Evolutionary conservation across 2,113 vertebrate genomes (phyloP).

Genomic region (Cnemophilus loriae): DNA sequence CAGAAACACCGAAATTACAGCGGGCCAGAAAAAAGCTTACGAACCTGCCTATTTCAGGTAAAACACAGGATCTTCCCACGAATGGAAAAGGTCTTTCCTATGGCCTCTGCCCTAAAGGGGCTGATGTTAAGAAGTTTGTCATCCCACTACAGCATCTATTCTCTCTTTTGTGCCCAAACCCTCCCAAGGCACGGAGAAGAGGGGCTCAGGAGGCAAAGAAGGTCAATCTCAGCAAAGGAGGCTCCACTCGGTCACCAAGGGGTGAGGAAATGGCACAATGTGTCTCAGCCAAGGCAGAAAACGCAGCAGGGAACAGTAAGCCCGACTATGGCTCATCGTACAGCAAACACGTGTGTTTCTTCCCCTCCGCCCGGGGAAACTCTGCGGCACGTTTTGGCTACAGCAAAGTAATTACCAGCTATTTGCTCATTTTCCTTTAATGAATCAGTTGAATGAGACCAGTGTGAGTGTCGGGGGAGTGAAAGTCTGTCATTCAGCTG

Average conservation of each 20-base stretch:
- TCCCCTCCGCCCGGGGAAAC: background rate
- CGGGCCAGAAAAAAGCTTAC: background rate
- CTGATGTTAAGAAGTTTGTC: background rate
- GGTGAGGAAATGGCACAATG: background rate
- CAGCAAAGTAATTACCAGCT: background rate
- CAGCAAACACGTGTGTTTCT: background rate
- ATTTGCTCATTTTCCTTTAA: conserved; percentile 5
- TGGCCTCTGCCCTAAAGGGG: background rate
- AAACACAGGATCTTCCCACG: rapidly evolving
- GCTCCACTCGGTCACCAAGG: background rate
- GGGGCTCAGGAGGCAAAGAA: background rate
- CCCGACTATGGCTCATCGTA: background rate
- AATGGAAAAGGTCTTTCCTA: background rate
- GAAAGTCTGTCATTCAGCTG: conserved; percentile 48
- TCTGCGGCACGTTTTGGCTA: background rate
- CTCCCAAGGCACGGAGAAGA: background rate
- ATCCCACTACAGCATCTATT: background rate
- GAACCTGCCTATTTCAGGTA: background rate
- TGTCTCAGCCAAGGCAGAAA: background rate
- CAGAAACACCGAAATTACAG: background rate
- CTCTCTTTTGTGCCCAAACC: background rate
- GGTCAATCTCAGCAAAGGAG: background rate
- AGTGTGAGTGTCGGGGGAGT: conserved; percentile 17
- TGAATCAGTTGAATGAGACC: conserved; percentile 38
- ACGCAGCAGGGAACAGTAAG: background rate